Evolutionary conservation across 1,140 invertebrate species (phyloP).

Genomic region (Orussus abietinus): DNA sequence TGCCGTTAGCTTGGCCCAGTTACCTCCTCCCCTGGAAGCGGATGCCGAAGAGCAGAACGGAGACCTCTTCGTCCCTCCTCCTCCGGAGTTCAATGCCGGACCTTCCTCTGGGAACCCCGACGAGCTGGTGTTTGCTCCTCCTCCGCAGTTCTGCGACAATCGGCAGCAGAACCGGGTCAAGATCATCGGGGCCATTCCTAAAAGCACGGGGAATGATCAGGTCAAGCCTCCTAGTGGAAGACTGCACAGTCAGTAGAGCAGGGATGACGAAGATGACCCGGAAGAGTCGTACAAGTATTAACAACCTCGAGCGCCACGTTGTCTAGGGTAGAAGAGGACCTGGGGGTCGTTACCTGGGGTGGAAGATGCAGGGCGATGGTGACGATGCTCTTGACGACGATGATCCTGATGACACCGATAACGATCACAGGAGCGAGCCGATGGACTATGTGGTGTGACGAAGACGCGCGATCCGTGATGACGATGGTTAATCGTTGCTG

Average conservation of each 20-base stretch:
- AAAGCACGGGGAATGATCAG: slow-evolving; percentile 49
- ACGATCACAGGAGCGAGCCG: too few relatives aligned
- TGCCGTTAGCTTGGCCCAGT: slow-evolving; percentile 72
- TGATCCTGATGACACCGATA: too few relatives aligned
- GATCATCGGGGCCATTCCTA: slow-evolving; percentile 76
- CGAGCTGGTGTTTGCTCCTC: slow-evolving; percentile 61
- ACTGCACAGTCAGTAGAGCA: slow-evolving; percentile 56
- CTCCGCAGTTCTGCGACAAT: slow-evolving; percentile 68
- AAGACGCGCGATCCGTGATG: too few relatives aligned
- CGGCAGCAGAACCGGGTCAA: slow-evolving; percentile 59
- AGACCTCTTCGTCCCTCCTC: slow-evolving; percentile 69
- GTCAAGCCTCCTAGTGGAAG: slow-evolving; percentile 53
- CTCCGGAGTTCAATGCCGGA: slow-evolving; percentile 68
- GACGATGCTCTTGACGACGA: too few relatives aligned
- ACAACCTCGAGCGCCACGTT: too few relatives aligned
- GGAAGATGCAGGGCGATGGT: too few relatives aligned
- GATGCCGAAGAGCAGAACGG: slow-evolving; percentile 65
- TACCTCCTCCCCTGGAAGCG: slow-evolving; percentile 77
- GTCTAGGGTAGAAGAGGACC: too few relatives aligned
- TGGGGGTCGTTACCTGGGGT: too few relatives aligned
- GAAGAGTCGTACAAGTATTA: too few relatives aligned
- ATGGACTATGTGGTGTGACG: too few relatives aligned
- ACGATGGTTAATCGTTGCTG: too few relatives aligned
- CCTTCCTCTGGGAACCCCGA: slow-evolving; percentile 49
- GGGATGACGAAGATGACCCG: too few relatives aligned